A percentile compares a stretch with the other conserved stretches of the same genome.
phyloP scores from a whole-genome alignment of 2,888 invertebrate genomes.

The Ectemnius cavifrons region DNA sequence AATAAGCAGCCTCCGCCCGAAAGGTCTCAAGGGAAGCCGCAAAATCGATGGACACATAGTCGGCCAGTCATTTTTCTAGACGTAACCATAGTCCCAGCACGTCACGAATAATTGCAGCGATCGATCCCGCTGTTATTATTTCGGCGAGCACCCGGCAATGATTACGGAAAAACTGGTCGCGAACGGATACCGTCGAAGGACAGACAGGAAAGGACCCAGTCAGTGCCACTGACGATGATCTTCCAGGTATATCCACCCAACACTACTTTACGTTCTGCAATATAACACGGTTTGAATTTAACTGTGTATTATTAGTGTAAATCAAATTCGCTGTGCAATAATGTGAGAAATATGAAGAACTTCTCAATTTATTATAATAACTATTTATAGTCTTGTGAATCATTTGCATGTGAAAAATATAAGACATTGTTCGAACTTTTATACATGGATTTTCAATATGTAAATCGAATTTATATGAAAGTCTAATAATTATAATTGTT shows the following conservation, averaged over 20 bases:
- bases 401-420: too few relatives aligned
- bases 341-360: too few relatives aligned
- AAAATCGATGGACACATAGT: slow-evolving; percentile 49
- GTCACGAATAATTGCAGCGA: slow-evolving; percentile 50
- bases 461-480: too few relatives aligned
- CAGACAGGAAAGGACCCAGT: slow-evolving; percentile 17
- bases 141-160: slow-evolving; percentile 39
- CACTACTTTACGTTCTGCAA: background rate
- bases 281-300: too few relatives aligned
- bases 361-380: too few relatives aligned
- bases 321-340: too few relatives aligned
- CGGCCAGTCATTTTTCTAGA: slow-evolving; percentile 34
- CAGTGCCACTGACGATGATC: slow-evolving; percentile 3
- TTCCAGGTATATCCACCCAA: background rate
- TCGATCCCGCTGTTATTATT: slow-evolving; percentile 44
- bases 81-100: slow-evolving; percentile 54
- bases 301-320: too few relatives aligned
- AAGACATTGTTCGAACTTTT: too few relatives aligned
- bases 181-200: slow-evolving; percentile 27
- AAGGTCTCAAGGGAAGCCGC: slow-evolving; percentile 51
- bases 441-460: too few relatives aligned
- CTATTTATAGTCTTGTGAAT: too few relatives aligned
- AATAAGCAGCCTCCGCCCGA: slow-evolving; percentile 49
- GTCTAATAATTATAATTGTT: too few relatives aligned
- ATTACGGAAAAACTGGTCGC: slow-evolving; percentile 63